phyloP scores from a whole-genome alignment of 2,797 vertebrate species.

The Eupleurogrammus muticus region DNA sequence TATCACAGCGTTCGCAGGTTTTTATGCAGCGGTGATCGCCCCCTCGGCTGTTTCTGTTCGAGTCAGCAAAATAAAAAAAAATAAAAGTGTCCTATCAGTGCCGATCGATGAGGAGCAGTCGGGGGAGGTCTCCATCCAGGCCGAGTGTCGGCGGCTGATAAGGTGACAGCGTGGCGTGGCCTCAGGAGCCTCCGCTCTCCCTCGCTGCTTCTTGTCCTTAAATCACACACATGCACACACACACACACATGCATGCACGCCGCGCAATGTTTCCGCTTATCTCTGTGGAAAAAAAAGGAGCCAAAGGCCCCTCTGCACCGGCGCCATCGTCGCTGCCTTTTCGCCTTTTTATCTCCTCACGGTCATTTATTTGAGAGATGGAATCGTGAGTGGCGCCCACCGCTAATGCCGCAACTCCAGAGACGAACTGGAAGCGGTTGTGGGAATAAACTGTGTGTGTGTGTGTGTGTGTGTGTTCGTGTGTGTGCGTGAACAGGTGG shows the following conservation, averaged over 20 bases:
- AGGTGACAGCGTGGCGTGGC: conserved; percentile 57
- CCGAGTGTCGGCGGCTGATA: conserved; percentile 80
- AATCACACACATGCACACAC: conserved; percentile 11
- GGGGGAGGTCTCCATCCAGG: conserved; percentile 71
- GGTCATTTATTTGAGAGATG: conserved; percentile 81
- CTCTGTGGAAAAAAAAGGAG: conserved; percentile 65
- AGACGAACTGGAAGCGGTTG: conserved; percentile 41
- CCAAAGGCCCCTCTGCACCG: conserved; percentile 62
- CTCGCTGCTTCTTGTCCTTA: conserved; percentile 26
- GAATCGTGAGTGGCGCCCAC: conserved; percentile 73
- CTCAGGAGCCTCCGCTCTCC: conserved; percentile 54
- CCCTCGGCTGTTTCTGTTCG: too few relatives aligned
- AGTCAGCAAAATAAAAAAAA: too few relatives aligned
- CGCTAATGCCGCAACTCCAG: conserved; percentile 53
- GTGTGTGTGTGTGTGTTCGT: too few relatives aligned
- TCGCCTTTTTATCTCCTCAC: conserved; percentile 73
- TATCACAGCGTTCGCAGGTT: conserved; percentile 42
- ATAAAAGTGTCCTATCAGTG: conserved; percentile 60
- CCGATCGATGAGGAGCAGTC: conserved; percentile 67
- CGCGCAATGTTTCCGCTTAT: conserved; percentile 71
- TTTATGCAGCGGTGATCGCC: too few relatives aligned
- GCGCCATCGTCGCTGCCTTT: conserved; percentile 60
- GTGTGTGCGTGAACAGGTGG: conserved; percentile 33
- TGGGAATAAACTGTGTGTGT: too few relatives aligned
- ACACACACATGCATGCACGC: conserved; percentile 31